Evolutionary conservation across 2,797 vertebrate species (phyloP), one percentile per base, ranked within the genome.

Genomic region (Hydrocynus forskahlii): DNA sequence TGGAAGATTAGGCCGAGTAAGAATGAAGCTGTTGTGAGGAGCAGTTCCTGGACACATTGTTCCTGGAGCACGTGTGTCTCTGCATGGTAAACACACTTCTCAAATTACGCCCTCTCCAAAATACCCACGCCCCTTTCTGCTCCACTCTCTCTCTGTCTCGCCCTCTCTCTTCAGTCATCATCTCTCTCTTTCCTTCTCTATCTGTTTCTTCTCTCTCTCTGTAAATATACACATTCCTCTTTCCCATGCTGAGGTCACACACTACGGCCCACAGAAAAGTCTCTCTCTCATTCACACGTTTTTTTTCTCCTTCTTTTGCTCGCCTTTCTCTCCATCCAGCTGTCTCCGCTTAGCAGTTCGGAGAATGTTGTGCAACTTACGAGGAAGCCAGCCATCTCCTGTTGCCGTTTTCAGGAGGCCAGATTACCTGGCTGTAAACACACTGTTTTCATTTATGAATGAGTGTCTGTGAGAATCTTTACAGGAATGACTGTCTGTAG

Each of bases 191-290:
- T 48, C 14, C 62, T 40, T 17, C 29, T 79, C 19, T 59, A 19
- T 23, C 19, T 17, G 43, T 21, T 45, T 54, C n/a, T 48, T 45
- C 43, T 17, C 25, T 74, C 69, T 86, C 7, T 0, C 83, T 83
- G 70, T 83, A 86, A 82, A 86, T 80, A 77, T 75, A 82, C 50
- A 84, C 85, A 85, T 91, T 91, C 83, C 83, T 85, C 71, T 84
- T 78, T 81, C 76, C 57, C 82, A 77, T 12, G 0, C 68, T 6
- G 25, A 69, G 62, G 29, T 80, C 55, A 38, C 48, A 79, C 57
- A 82, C 35, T 2, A 75, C 66, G 63, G 8, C 60, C 62, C n/a
- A 57, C 38, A 57, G 57, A 4, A n/a, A 45, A 74, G 40, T 21
- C 48, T 63, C 19, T 38, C 43, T 10, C 52, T 14, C 13, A 54